These are phyloP conservation scores for Tenebrio molitor DNA, from an alignment of 1,140 invertebrate genomes.

Conservation along the genomic window DNA sequence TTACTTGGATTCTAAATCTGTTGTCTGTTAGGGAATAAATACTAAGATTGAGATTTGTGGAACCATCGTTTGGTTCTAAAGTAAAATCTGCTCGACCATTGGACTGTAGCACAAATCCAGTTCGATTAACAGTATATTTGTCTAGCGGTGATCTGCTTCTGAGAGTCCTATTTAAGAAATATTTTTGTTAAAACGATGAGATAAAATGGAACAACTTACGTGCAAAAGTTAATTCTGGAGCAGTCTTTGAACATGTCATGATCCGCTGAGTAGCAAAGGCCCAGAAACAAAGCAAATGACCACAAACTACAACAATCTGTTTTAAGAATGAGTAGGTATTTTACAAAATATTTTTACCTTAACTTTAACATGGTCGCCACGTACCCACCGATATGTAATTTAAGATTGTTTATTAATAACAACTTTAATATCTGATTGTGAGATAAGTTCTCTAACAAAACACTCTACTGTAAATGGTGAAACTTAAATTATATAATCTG, in stretches of 20 bases:
- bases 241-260: slow-evolving; percentile 34
- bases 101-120: background rate
- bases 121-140: background rate
- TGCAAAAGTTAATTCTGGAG: slow-evolving; percentile 20
- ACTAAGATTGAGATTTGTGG: background rate
- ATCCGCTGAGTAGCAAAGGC: slow-evolving; percentile 10
- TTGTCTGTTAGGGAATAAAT: background rate
- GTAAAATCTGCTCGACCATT: background rate
- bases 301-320: too few relatives aligned
- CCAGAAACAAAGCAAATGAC: too few relatives aligned
- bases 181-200: background rate
- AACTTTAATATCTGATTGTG: too few relatives aligned
- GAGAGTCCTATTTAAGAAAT: background rate
- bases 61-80: background rate
- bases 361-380: too few relatives aligned
- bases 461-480: too few relatives aligned
- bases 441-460: too few relatives aligned
- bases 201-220: slow-evolving; percentile 8
- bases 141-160: background rate
- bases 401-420: too few relatives aligned
- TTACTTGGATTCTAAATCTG: background rate
- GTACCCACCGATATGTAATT: too few relatives aligned
- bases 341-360: too few relatives aligned
- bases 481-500: too few relatives aligned
- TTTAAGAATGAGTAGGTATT: too few relatives aligned